phyloP scores from a whole-genome alignment of 2,797 vertebrate species.

The Scomberomorus guttatus region DNA sequence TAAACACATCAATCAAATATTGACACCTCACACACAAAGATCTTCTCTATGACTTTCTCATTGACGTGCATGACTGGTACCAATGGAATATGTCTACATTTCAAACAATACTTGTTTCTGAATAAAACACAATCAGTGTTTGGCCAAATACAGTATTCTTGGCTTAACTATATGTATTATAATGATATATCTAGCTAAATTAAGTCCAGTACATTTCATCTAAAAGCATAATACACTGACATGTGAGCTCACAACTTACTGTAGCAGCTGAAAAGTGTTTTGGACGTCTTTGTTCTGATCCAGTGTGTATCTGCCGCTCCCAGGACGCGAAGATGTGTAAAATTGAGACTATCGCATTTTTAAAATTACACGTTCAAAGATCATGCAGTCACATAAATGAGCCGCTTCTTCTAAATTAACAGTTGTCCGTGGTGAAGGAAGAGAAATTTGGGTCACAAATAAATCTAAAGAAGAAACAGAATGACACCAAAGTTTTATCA shows the following conservation, averaged over 20 bases:
- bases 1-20: slow-evolving; percentile 61
- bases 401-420: too few species aligned
- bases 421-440: too few species aligned
- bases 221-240: neutral
- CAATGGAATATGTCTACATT: neutral
- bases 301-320: slow-evolving; percentile 26
- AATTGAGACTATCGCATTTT: slow-evolving; percentile 8
- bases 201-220: neutral
- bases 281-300: slow-evolving; percentile 17
- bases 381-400: too few species aligned
- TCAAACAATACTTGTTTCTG: neutral
- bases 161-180: neutral
- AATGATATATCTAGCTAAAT: neutral
- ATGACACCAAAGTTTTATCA: slow-evolving; percentile 10
- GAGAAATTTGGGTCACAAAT: slow-evolving; percentile 1
- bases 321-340: neutral
- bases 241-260: slow-evolving; percentile 54
- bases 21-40: slow-evolving; percentile 22
- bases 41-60: slow-evolving; percentile 6
- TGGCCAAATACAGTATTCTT: neutral
- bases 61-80: neutral
- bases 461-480: neutral
- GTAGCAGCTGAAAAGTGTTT: slow-evolving; percentile 33
- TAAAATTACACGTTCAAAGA: slow-evolving; percentile 50
- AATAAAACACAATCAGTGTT: neutral